Evolutionary conservation across 2,113 vertebrate genomes (phyloP).

Genomic region (Felis catus): DNA sequence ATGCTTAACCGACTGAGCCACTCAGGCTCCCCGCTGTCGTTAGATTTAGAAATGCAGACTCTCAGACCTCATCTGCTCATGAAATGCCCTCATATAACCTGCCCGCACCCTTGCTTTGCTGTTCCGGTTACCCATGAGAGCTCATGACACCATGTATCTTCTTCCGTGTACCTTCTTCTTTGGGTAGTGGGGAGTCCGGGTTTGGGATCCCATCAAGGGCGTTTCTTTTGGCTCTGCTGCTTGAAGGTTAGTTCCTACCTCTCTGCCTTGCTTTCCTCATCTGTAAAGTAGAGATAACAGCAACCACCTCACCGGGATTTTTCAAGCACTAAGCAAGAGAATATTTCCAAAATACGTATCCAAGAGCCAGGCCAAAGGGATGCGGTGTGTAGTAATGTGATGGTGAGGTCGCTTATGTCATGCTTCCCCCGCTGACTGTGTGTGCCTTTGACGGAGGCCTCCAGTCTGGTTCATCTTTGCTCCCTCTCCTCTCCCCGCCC

Average conservation of each 20-base stretch:
- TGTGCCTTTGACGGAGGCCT: not conserved
- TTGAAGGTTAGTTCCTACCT: accelerated
- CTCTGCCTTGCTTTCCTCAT: not conserved
- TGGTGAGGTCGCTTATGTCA: not conserved
- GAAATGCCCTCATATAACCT: not conserved
- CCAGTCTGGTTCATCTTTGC: no score
- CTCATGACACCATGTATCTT: accelerated
- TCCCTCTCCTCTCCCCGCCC: not conserved
- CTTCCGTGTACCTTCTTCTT: not conserved
- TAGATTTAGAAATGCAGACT: not conserved
- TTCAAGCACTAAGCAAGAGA: not conserved
- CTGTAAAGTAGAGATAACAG: not conserved
- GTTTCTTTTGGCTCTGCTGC: not conserved
- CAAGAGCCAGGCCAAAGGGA: not conserved
- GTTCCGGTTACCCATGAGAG: accelerated
- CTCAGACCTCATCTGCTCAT: accelerated
- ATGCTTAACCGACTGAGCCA: no score
- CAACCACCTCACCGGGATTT: not conserved
- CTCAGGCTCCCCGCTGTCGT: no score
- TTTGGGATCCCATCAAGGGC: not conserved
- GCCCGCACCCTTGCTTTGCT: accelerated
- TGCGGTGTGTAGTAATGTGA: not conserved
- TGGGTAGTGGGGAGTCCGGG: not conserved
- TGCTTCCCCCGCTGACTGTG: not conserved
- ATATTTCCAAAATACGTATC: not conserved